phyloP scores from a whole-genome alignment of 2,888 invertebrate genomes.

The Aphidius colemani region DNA sequence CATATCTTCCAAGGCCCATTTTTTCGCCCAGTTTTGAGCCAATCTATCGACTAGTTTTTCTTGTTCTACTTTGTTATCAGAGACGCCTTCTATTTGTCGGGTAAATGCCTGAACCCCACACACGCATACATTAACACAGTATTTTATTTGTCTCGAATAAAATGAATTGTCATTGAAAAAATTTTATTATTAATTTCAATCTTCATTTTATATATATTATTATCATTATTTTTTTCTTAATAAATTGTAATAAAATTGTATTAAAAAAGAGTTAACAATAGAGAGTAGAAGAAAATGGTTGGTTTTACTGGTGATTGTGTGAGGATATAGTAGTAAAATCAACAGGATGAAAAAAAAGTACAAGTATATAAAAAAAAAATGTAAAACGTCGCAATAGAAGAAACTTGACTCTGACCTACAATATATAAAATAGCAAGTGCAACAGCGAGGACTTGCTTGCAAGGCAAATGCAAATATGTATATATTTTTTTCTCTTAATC shows the following conservation, averaged over 20 bases:
- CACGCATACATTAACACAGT: neutral
- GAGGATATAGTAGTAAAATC: neutral
- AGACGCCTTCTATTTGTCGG: slow-evolving; percentile 15
- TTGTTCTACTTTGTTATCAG: slow-evolving; percentile 55
- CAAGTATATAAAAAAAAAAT: neutral
- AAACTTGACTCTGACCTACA: slow-evolving; percentile 49
- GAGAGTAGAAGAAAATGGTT: too few relatives aligned
- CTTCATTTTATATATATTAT: too few relatives aligned
- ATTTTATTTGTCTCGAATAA: slow-evolving; percentile 24
- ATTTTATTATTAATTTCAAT: neutral
- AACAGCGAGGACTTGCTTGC: slow-evolving; percentile 30
- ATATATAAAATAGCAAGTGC: slow-evolving; percentile 40
- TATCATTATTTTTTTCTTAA: too few relatives aligned
- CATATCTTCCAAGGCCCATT: slow-evolving; percentile 46
- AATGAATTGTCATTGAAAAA: slow-evolving; percentile 5
- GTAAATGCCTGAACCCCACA: slow-evolving; percentile 13
- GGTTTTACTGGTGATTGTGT: too few relatives aligned
- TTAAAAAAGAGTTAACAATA: too few relatives aligned
- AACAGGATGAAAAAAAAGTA: neutral
- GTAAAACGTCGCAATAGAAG: slow-evolving; percentile 34
- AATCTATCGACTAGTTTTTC: slow-evolving; percentile 54
- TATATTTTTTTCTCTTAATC: neutral
- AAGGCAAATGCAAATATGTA: neutral
- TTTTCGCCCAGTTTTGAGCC: slow-evolving; percentile 55
- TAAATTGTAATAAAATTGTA: too few relatives aligned